phyloP scores from a whole-genome alignment of 1,140 invertebrate genomes.

The Cecropterus lyciades region DNA sequence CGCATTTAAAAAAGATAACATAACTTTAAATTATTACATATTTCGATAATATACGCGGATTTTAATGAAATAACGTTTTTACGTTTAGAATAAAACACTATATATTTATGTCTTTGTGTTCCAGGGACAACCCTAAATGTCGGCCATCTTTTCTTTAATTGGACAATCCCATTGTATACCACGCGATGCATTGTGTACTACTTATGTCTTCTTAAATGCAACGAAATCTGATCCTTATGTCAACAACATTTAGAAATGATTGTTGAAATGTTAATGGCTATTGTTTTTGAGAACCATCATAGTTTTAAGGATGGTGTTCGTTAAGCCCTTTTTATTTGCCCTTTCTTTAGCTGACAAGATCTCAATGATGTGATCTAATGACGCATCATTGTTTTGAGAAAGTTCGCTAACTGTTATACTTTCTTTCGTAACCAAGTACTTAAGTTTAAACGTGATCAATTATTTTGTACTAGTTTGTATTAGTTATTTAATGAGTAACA shows the following conservation, averaged over 20 bases:
- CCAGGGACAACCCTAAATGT: conserved; percentile 11
- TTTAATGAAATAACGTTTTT: too few species aligned
- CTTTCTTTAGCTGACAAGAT: neutral
- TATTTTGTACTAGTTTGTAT: too few species aligned
- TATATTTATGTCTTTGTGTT: too few species aligned
- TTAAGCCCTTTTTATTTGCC: conserved; percentile 22
- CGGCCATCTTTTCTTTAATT: conserved; percentile 37
- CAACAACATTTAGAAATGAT: conserved; percentile 10
- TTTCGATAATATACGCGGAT: too few species aligned
- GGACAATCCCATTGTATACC: conserved; percentile 34
- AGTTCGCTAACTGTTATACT: too few species aligned
- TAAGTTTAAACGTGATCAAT: too few species aligned
- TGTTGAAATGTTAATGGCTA: conserved; percentile 24
- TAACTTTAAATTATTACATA: too few species aligned
- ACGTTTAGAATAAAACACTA: too few species aligned
- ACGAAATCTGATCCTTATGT: conserved; percentile 14
- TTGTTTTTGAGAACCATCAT: conserved; percentile 20
- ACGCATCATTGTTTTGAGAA: conserved; percentile 10
- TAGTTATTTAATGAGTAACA: too few species aligned
- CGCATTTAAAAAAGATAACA: too few species aligned
- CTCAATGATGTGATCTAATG: conserved; percentile 4
- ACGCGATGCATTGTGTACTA: conserved; percentile 26
- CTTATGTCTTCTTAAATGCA: conserved; percentile 16
- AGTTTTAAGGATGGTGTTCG: conserved; percentile 17
- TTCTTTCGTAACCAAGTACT: too few species aligned